These are phyloP conservation scores for Varanus komodoensis DNA, from an alignment of 2,113 vertebrate genomes.

Conservation along the genomic window DNA sequence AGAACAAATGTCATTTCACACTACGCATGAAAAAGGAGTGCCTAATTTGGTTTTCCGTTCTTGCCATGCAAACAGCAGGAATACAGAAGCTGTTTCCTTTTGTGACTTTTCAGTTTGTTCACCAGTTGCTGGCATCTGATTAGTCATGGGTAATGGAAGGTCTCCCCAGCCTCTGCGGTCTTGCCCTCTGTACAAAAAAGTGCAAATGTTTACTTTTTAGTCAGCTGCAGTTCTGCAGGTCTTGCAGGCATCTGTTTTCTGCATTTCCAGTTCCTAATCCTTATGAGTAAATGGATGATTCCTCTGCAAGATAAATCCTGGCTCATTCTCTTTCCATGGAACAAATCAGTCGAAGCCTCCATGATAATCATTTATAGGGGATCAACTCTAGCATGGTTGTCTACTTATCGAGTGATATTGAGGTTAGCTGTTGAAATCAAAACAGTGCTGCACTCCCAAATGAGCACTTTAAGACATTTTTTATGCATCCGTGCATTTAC, in stretches of 20 bases:
- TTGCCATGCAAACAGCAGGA: not conserved
- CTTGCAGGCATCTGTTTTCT: not conserved
- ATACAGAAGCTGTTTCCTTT: not conserved
- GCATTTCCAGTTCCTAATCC: not conserved
- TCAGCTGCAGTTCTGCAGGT: not conserved
- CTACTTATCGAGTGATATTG: slow-evolving; percentile 1
- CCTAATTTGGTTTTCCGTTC: not conserved
- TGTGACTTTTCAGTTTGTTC: not conserved
- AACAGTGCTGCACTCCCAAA: not conserved
- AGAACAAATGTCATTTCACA: not conserved
- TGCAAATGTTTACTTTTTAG: not conserved
- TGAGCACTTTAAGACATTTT: not conserved
- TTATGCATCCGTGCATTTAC: not conserved
- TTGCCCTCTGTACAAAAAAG: not conserved
- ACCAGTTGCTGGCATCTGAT: not conserved
- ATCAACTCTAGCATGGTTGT: not conserved
- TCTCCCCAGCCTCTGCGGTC: not conserved
- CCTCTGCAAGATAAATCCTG: not conserved
- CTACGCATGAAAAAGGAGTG: too few species aligned
- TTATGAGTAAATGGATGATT: not conserved
- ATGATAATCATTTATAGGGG: not conserved
- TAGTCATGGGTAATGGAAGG: not conserved
- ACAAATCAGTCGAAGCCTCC: not conserved
- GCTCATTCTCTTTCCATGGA: not conserved
- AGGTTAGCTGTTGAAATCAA: not conserved